phyloP scores from a whole-genome alignment of 1,140 invertebrate species.

The Monochamus saltuarius region DNA sequence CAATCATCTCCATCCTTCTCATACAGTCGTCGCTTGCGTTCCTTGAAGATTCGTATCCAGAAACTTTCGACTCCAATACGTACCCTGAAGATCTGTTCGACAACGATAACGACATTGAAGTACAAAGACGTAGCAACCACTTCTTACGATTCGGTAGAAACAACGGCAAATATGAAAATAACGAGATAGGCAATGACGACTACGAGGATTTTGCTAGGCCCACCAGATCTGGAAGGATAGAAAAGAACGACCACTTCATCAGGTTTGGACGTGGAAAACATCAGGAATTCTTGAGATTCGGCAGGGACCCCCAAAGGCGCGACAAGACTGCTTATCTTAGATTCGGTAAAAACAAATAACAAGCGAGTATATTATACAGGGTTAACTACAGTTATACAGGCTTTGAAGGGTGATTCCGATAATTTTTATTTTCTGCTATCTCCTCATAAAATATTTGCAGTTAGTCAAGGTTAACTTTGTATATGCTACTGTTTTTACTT shows the following conservation, averaged over 20 bases:
- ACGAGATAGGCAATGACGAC: neutral
- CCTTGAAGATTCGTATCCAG: slow-evolving; percentile 7
- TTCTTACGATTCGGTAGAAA: slow-evolving; percentile 12
- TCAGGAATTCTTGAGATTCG: slow-evolving; percentile 4
- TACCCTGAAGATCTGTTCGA: slow-evolving; percentile 13
- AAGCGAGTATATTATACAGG: neutral
- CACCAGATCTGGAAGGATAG: neutral
- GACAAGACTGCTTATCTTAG: slow-evolving; percentile 2
- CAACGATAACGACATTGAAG: slow-evolving; percentile 1
- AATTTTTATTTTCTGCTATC: neutral
- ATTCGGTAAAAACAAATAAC: slow-evolving; percentile 5
- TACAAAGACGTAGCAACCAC: slow-evolving; percentile 4
- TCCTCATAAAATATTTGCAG: no score
- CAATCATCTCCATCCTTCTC: slow-evolving; percentile 9
- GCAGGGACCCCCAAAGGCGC: slow-evolving; percentile 2
- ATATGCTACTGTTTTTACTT: neutral
- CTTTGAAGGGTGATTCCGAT: neutral
- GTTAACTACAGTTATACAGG: neutral
- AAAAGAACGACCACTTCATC: slow-evolving; percentile 15
- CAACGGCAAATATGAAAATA: neutral
- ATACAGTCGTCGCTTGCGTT: slow-evolving; percentile 13
- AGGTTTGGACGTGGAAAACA: slow-evolving; percentile 2
- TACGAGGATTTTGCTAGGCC: neutral
- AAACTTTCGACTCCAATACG: slow-evolving; percentile 1
- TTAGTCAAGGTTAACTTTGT: neutral